Percentiles rank a stretch among this genome's conserved stretches.
phyloP scores from a whole-genome alignment of 2,888 invertebrate genomes.

The Chironomus riparius region DNA sequence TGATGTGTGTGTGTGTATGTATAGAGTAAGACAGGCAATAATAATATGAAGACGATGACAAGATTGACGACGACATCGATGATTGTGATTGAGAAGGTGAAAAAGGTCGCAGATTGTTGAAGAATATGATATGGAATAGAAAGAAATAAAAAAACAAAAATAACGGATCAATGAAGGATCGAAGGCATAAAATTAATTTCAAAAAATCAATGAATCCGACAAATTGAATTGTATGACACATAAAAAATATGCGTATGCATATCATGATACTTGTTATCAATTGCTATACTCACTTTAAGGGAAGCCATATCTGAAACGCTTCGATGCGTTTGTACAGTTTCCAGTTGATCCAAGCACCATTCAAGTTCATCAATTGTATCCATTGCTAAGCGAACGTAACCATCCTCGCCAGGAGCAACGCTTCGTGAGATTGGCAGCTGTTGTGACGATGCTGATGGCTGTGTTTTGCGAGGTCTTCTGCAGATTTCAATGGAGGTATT shows the following conservation, averaged over 20 bases:
- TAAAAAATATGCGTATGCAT: too few species aligned
- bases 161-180: too few species aligned
- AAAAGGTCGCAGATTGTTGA: not conserved
- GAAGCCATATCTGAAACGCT: conserved; percentile 99
- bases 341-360: conserved; percentile 99
- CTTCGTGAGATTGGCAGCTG: conserved; percentile 56
- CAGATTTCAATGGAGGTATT: conserved; percentile 33
- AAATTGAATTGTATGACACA: too few species aligned
- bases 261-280: not conserved
- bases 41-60: not conserved
- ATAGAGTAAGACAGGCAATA: conserved; percentile 33
- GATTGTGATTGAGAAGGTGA: not conserved
- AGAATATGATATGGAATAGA: too few species aligned
- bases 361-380: conserved; percentile 98
- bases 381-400: conserved; percentile 85
- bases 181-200: too few species aligned
- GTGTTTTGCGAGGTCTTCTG: conserved; percentile 69
- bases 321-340: conserved; percentile 98
- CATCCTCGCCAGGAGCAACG: conserved; percentile 58
- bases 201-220: too few species aligned
- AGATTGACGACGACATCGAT: not conserved
- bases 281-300: conserved; percentile 68
- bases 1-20: conserved; percentile 31
- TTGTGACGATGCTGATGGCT: conserved; percentile 17
- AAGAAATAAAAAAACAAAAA: not conserved